Evolutionary conservation across 1,140 invertebrate genomes (phyloP).

Genomic region (Zaprionus davidi): DNA sequence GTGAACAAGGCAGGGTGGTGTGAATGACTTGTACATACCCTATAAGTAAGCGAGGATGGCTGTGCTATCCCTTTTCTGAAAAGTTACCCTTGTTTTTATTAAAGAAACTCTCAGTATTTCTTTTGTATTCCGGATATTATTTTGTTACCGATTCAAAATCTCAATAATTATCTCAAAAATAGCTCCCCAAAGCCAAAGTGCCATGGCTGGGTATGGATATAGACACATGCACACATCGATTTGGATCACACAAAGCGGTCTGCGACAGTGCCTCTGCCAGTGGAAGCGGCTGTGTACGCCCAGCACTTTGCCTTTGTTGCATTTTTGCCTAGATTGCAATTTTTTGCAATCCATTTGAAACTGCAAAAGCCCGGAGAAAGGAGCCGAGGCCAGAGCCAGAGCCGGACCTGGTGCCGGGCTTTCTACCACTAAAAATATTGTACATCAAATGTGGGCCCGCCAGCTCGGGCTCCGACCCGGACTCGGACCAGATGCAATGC

Average conservation of each 20-base stretch:
- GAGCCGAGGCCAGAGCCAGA: constrained; percentile 13
- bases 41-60: not conserved
- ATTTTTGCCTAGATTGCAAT: constrained; percentile 83
- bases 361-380: constrained; percentile 59
- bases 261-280: not conserved
- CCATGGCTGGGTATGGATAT: constrained; percentile 2
- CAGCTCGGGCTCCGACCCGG: not conserved
- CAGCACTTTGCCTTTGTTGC: constrained; percentile 80
- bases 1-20: not conserved
- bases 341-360: constrained; percentile 77
- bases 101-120: no score
- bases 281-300: constrained; percentile 52
- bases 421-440: constrained; percentile 73
- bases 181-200: not conserved
- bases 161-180: no score
- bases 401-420: constrained; percentile 8
- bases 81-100: no score
- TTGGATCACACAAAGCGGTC: constrained; percentile 32
- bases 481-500: not conserved
- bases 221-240: constrained; percentile 32
- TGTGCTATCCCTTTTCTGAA: no score
- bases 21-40: not conserved
- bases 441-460: constrained; percentile 63
- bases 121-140: no score
- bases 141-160: no score